Evolutionary conservation across 2,113 vertebrate species (phyloP), one percentile per base, ranked within the genome.

Genomic region (Nettapus auritus): DNA sequence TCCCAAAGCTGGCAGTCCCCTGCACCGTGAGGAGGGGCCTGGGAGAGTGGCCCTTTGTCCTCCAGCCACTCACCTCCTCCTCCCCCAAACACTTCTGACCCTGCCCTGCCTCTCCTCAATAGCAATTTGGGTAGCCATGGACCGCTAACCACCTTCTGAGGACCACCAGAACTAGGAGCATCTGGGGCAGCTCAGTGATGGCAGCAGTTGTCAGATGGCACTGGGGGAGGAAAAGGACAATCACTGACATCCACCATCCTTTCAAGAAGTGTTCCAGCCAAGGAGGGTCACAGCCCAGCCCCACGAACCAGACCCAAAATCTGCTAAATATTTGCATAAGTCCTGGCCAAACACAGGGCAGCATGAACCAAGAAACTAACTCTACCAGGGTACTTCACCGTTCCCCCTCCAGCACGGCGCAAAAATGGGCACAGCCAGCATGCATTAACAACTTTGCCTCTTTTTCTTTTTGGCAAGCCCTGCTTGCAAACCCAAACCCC

Each of bases 391-490:
- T 74, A 53, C 28, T 87, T 60, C 63, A 87, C 70, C 3, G 3
- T 74, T 92, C 77, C 15, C 81, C 12, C 26, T 92, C 66, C 48
- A n/a, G 56, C 7, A 10, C 9, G 28, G 44, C 7, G 1, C 18
- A 25, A 23, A 18, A 56, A 40, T 26, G 38, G 36, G 26, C 62
- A 34, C 89, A 82, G 21, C 55, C 70, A 23, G 66, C 53, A 48
- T 2, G 2, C 62, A 17, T 0, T 4, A 86, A 7, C 11, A 0
- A 59, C 38, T 88, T 48, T 20, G 6, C 6, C 4, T 10, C 15
- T 71, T 59, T 40, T 26, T 25, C 20, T 23, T 79, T 71, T 59
- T 40, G 26, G 33, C 73, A 70, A 86, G 10, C 34, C 48, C 8
- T 1, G 36, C 10, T 15, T n/a, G 25, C 64, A 60, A 50, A 53